These are phyloP conservation scores for Macquaria ambigua DNA, from an alignment of 2,113 vertebrate species.

Conservation along the genomic window DNA sequence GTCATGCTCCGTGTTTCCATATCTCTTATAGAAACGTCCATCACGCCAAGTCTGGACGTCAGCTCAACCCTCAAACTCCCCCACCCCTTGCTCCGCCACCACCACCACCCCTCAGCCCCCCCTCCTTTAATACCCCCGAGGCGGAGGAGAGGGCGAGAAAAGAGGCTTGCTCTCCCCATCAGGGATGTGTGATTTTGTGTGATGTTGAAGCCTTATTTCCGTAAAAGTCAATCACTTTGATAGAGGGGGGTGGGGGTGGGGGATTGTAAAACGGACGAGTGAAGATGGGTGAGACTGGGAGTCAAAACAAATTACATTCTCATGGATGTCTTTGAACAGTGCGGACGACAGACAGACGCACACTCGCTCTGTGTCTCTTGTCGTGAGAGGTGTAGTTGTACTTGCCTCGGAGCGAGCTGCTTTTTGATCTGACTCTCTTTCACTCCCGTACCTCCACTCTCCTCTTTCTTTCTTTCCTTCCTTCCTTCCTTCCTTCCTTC, in stretches of 20 bases:
- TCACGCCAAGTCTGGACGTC: constrained; percentile 54
- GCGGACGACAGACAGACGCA: constrained; percentile 17
- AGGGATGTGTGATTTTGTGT: constrained; percentile 50
- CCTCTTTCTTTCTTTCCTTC: background rate
- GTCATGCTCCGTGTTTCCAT: constrained; percentile 68
- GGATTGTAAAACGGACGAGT: constrained; percentile 7
- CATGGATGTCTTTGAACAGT: constrained; percentile 35
- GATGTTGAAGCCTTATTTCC: constrained; percentile 61
- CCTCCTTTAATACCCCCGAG: constrained; percentile 9
- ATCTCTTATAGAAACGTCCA: constrained; percentile 73
- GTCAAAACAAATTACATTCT: constrained; percentile 62
- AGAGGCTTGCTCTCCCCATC: constrained; percentile 25
- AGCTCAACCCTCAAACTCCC: constrained; percentile 42
- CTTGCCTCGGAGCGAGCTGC: constrained; percentile 26
- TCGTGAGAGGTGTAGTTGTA: constrained; percentile 29
- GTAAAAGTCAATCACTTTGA: constrained; percentile 60
- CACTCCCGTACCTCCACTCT: background rate
- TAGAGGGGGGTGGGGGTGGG: background rate
- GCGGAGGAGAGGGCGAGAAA: background rate
- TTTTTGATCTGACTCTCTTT: constrained; percentile 25
- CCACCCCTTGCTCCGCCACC: too few relatives aligned
- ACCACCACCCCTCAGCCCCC: background rate
- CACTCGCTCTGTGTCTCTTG: background rate
- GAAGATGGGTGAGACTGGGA: constrained; percentile 46
- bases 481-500: background rate